Evolutionary conservation across 2,797 vertebrate genomes (phyloP).

Genomic region (Sciurus carolinensis): DNA sequence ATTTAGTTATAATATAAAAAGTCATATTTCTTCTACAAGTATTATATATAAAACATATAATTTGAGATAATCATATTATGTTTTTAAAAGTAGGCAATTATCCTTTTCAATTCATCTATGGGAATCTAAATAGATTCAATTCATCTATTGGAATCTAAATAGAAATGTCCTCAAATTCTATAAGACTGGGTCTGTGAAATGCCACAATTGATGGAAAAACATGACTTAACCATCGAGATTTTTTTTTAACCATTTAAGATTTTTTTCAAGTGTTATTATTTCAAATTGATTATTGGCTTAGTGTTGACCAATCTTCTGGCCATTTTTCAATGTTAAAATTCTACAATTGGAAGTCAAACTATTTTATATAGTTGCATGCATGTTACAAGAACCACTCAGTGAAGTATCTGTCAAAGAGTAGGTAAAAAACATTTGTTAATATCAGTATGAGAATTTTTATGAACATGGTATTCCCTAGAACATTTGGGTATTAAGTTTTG

Average conservation of each 20-base stretch:
- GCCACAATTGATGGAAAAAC: slow-evolving; percentile 4
- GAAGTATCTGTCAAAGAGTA: not conserved
- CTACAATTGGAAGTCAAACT: slow-evolving; percentile 17
- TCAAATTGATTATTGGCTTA: not conserved
- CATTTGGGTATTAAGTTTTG: not conserved
- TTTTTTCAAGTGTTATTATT: slow-evolving; percentile 25
- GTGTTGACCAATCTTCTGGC: not conserved
- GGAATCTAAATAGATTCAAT: slow-evolving; percentile 20
- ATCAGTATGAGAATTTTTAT: slow-evolving; percentile 1
- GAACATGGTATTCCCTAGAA: not conserved
- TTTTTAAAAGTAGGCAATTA: not conserved
- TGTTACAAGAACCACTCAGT: not conserved
- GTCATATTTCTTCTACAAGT: not conserved
- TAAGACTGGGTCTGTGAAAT: not conserved
- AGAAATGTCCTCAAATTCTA: not conserved
- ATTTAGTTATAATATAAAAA: not conserved
- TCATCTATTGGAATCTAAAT: not conserved
- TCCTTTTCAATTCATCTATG: not conserved
- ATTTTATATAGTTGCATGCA: not conserved
- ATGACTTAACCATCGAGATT: not conserved
- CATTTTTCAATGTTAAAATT: slow-evolving; percentile 59
- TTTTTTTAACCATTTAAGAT: not conserved
- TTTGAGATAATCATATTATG: not conserved
- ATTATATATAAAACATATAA: slow-evolving; percentile 25
- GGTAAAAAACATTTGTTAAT: not conserved